Conservation (phyloP, 2,797 vertebrate genomes). For the Darevskia mixta region DNA sequence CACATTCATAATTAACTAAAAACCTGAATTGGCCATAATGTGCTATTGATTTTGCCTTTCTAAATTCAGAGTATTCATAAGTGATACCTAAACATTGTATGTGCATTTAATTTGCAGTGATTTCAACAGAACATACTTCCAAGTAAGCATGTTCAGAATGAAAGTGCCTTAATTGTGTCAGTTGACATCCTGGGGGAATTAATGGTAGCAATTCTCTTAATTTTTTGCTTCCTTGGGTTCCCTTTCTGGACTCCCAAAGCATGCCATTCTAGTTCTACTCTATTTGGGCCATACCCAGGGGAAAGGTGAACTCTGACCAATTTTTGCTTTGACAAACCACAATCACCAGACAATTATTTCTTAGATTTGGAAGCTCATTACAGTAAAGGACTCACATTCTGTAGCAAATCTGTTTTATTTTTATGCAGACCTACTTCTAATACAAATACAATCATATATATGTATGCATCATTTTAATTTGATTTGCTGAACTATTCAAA, state of each 20-base stretch:
- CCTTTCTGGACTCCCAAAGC: neutral
- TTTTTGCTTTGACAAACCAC: neutral
- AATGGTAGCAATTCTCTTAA: neutral
- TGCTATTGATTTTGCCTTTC: neutral
- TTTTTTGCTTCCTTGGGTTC: neutral
- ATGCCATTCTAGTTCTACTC: neutral
- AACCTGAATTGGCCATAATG: neutral
- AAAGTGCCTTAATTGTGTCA: neutral
- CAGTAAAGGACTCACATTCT: neutral
- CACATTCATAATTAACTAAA: neutral
- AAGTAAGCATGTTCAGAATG: neutral
- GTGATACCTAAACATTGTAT: neutral
- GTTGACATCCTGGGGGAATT: neutral
- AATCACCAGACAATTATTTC: neutral
- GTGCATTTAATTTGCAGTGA: neutral
- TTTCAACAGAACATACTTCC: neutral
- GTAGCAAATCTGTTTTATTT: neutral
- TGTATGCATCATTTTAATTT: slow-evolving; percentile 1
- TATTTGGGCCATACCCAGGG: neutral
- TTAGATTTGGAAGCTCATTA: neutral
- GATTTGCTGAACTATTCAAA: slow-evolving; percentile 12
- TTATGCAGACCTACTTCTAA: neutral
- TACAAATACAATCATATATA: neutral
- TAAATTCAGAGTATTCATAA: neutral
- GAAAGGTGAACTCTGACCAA: neutral